Evolutionary conservation across 2,113 vertebrate genomes (phyloP).

Genomic region (Grammomys surdaster): DNA sequence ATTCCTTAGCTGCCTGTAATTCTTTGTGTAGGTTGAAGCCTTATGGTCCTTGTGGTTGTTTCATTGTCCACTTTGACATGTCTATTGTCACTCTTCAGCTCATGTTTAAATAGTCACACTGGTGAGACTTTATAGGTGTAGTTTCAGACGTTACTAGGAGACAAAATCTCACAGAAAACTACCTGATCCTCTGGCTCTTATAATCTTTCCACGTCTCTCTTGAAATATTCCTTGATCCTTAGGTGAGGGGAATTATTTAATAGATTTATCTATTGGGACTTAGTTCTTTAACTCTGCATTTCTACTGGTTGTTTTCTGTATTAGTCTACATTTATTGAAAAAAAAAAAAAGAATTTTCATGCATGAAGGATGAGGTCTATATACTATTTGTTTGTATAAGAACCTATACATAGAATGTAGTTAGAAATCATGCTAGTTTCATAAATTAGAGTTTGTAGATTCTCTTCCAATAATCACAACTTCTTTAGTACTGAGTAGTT

Average conservation of each 20-base stretch:
- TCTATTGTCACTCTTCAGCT: background rate
- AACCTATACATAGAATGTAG: background rate
- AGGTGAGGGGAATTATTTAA: background rate
- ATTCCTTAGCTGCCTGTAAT: background rate
- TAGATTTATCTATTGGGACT: background rate
- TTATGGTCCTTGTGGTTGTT: background rate
- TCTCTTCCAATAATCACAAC: background rate
- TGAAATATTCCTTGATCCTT: background rate
- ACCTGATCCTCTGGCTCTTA: background rate
- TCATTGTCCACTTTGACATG: background rate
- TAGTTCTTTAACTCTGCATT: background rate
- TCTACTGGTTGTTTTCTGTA: background rate
- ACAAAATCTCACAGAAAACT: background rate
- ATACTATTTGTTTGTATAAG: background rate
- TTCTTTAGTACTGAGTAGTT: background rate
- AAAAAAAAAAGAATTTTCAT: background rate
- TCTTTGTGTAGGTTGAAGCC: background rate
- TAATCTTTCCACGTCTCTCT: background rate
- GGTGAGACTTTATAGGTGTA: background rate
- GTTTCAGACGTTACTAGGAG: background rate
- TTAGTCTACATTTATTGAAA: background rate
- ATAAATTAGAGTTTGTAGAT: background rate
- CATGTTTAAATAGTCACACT: background rate
- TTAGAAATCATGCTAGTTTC: background rate
- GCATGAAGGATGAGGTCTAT: background rate